Evolutionary conservation across 2,797 vertebrate species (phyloP), one percentile per base, ranked within the genome.

Genomic region (Luscinia luscinia): DNA sequence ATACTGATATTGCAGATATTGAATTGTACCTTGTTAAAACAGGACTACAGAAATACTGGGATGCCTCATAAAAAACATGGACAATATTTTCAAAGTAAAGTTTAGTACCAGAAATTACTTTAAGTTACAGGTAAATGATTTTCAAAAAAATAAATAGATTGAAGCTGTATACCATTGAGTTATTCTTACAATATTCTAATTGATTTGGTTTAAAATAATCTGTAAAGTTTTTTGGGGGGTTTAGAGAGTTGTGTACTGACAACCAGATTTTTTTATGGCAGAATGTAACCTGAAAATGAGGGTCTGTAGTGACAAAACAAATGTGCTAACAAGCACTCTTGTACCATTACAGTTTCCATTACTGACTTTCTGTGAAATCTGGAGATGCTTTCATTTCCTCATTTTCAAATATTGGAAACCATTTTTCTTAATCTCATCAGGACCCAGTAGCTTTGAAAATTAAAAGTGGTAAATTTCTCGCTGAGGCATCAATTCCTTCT

Each of bases 311-410:
- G 61, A 20, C 69, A 43, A 82, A 55, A 27, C 45, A 76, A 81
- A 57, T 1, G 0, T 27, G 67, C 69, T 92, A 49, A 75, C 0
- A 3, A 90, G 54, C 58, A 36, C 58, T 57, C 43, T n/a, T 95
- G 66, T 63, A 59, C 69, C 64, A 67, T 18, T 64, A 36, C 51
- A 76, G 57, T 41, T 94, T 75, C 87, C 85, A 78, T 94, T 81
- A 36, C 40, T 88, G 69, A 81, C 54, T 76, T 67, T 40, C 80
- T 96, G 63, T 90, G 54, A 40, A 87, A 36, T 28, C 79, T 93
- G n/a, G 34, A 93, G 67, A 69, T 49, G 49, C 34, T 92, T 91
- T 87, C 54, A 20, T 87, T 95, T 89, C 82, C 88, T 95, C 66
- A 20, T 64, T 93, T 94, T 86, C 87, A 58, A 55, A 57, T 70